Evolutionary conservation across 2,888 invertebrate genomes (phyloP), one percentile per base, ranked within the genome.

Genomic region (Cryptops parisi): DNA sequence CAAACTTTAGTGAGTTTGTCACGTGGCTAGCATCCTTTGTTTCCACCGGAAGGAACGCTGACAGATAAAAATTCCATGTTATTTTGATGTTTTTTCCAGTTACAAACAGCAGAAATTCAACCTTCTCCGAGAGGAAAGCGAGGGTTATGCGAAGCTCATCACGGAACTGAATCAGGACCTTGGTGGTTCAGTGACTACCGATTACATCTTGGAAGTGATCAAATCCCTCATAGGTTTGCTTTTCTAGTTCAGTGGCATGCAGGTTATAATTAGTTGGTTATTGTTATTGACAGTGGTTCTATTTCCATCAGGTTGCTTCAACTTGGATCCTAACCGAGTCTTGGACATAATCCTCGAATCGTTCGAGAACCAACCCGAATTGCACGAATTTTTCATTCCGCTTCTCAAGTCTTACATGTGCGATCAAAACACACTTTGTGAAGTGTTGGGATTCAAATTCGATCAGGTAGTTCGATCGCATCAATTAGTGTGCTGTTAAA

Each of bases 71-170:
- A 33, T 33, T 6, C 33, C 33, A 33, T 41, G 43, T 17, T 27
- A 43, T 22, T 43, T 24, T 45, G 12, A 39, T 27, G 23, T 54
- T 79, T 17, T 58, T 78, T 79, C 57, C 70, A 97, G 97, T 70
- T 99, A 97, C 70, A 99, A 98, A 69, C 98, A 99, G 71, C 82
- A 94, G 63, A 97, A 99, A 67, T 99, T 96, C 70, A 99, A 99
- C 74, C 76, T 99, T 63, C 85, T 97, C 66, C 79, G 98, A 52
- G 98, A 99, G 73, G 98, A 99, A 74, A 93, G 88, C 72, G 98
- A 99, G 75, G 98, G 98, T 4, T 99, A 93, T 74, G 86, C 97
- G 1, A 99, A 99, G 70, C 74, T 97, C 45, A 81, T 94, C 54
- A 84, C 89, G 19, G 96, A 96, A 74, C 73, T 98, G 56, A 89